A percentile compares a stretch with the other conserved stretches of the same genome.
phyloP scores from a whole-genome alignment of 2,113 vertebrate genomes.

The Tonatia bakeri region DNA sequence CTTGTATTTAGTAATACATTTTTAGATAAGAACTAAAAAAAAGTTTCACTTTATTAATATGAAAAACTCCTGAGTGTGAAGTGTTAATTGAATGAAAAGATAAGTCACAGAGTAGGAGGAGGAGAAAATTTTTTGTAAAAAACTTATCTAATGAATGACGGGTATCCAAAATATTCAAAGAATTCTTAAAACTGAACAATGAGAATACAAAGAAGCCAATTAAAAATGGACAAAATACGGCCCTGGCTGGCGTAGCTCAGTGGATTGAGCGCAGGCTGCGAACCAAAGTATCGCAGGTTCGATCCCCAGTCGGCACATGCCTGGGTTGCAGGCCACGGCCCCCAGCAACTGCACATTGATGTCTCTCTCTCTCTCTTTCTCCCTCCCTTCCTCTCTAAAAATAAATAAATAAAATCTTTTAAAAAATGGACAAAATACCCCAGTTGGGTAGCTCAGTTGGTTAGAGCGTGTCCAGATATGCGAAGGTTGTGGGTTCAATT shows the following conservation, averaged over 20 bases:
- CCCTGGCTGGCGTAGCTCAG: too few species aligned
- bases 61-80: neutral
- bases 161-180: neutral
- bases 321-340: too few species aligned
- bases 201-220: neutral
- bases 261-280: too few species aligned
- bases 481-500: too few species aligned
- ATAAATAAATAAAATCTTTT: too few species aligned
- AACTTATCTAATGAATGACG: neutral
- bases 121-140: neutral
- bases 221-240: neutral
- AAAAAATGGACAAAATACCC: neutral
- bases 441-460: too few species aligned
- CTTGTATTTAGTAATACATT: neutral
- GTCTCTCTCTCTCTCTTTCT: too few species aligned
- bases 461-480: too few species aligned
- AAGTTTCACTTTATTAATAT: neutral
- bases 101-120: neutral
- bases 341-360: too few species aligned
- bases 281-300: too few species aligned
- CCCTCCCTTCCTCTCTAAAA: too few species aligned
- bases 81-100: neutral
- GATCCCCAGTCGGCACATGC: too few species aligned
- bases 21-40: neutral
- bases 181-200: neutral